Conservation (phyloP, 2,113 vertebrate genomes). For the Peromyscus leucopus region DNA sequence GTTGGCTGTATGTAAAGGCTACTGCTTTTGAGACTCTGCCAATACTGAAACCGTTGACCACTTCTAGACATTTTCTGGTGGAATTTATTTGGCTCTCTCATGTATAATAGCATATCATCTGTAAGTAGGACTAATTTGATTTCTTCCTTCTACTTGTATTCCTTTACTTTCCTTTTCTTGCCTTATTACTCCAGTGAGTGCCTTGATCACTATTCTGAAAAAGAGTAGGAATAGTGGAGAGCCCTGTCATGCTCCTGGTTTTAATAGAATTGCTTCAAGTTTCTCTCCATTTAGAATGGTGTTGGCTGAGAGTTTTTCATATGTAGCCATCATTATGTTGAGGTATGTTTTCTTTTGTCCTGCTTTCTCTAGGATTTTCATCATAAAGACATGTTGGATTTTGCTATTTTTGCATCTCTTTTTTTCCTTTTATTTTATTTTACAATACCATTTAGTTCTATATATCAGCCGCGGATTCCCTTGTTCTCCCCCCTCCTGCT, state of each 20-base stretch:
- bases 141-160: not conserved
- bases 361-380: not conserved
- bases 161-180: not conserved
- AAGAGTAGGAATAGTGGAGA: not conserved
- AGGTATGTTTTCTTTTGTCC: not conserved
- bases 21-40: not conserved
- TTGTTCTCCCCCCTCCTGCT: too few relatives aligned
- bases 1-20: not conserved
- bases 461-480: too few relatives aligned
- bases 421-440: too few relatives aligned
- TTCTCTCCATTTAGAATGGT: not conserved
- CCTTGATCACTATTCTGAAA: not conserved
- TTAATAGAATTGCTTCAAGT: not conserved
- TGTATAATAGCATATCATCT: not conserved
- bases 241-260: not conserved
- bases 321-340: not conserved
- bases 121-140: not conserved
- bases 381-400: not conserved
- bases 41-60: not conserved
- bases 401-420: not conserved
- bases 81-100: not conserved
- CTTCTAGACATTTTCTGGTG: not conserved
- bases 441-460: too few relatives aligned
- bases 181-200: not conserved
- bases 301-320: not conserved